phyloP scores from a whole-genome alignment of 2,797 vertebrate genomes.

The Anas georgica region DNA sequence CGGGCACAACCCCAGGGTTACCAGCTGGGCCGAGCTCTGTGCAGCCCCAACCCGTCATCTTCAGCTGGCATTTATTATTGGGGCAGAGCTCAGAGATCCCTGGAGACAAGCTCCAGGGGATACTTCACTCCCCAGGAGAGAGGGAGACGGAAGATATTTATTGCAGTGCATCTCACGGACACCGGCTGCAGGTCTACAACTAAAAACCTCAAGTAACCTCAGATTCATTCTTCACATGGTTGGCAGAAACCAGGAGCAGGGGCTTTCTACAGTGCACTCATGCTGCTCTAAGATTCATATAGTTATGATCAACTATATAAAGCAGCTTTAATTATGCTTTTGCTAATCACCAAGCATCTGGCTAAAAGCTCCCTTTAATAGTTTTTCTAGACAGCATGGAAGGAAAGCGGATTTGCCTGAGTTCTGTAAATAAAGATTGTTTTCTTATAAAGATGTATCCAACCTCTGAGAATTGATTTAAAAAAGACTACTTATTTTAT shows the following conservation, averaged over 20 bases:
- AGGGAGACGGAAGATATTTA: background rate
- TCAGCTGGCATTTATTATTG: background rate
- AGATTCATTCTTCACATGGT: background rate
- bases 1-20: rapidly evolving
- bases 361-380: background rate
- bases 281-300: background rate
- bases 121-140: background rate
- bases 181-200: background rate
- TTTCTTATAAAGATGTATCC: background rate
- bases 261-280: background rate
- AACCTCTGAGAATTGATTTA: background rate
- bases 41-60: background rate
- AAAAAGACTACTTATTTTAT: no score
- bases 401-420: background rate
- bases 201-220: background rate
- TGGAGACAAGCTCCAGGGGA: background rate
- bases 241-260: background rate
- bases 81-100: background rate
- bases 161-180: background rate
- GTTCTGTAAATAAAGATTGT: background rate
- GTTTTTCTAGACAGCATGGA: background rate
- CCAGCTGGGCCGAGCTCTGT: background rate
- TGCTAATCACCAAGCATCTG: background rate
- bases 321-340: background rate
- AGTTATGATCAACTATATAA: background rate